These are phyloP conservation scores for Drosophila lacertosa DNA, from an alignment of 1,140 invertebrate species.

Conservation along the genomic window DNA sequence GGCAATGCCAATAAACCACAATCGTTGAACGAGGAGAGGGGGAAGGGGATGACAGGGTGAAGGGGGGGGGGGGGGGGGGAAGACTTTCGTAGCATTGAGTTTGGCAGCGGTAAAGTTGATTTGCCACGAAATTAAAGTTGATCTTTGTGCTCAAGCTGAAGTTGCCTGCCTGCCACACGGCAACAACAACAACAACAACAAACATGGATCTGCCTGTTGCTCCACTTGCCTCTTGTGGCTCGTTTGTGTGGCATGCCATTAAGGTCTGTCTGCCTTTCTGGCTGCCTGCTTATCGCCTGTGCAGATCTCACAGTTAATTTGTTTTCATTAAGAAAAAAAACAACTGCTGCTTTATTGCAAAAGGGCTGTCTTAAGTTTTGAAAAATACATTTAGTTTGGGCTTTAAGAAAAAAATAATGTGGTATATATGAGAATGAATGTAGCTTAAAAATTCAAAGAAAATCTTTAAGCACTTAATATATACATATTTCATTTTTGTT, in stretches of 20 bases:
- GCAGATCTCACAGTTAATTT: conserved; percentile 79
- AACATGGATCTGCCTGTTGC: neutral
- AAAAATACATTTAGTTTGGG: neutral
- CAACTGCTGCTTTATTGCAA: conserved; percentile 12
- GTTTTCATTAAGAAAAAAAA: conserved; percentile 59
- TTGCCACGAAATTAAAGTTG: conserved; percentile 81
- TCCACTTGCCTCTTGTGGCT: neutral
- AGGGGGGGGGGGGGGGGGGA: neutral
- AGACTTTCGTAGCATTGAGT: conserved; percentile 8
- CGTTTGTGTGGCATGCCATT: conserved; percentile 45
- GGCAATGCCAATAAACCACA: conserved; percentile 41
- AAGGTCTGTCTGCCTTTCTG: conserved; percentile 25
- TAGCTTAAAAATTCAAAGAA: too few species aligned
- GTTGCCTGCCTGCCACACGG: conserved; percentile 22
- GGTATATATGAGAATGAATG: too few species aligned
- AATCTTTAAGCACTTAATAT: too few species aligned
- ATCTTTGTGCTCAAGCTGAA: conserved; percentile 34
- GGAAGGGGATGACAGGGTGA: neutral
- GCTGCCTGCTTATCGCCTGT: conserved; percentile 50
- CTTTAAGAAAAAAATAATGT: neutral
- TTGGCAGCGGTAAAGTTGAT: conserved; percentile 57
- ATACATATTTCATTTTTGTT: too few species aligned
- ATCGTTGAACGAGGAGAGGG: too few species aligned
- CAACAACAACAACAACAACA: neutral
- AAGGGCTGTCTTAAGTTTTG: conserved; percentile 7